A percentile compares a stretch with the other conserved stretches of the same genome.
phyloP scores from a whole-genome alignment of 2,113 vertebrate species.

The Zosterops japonicus region DNA sequence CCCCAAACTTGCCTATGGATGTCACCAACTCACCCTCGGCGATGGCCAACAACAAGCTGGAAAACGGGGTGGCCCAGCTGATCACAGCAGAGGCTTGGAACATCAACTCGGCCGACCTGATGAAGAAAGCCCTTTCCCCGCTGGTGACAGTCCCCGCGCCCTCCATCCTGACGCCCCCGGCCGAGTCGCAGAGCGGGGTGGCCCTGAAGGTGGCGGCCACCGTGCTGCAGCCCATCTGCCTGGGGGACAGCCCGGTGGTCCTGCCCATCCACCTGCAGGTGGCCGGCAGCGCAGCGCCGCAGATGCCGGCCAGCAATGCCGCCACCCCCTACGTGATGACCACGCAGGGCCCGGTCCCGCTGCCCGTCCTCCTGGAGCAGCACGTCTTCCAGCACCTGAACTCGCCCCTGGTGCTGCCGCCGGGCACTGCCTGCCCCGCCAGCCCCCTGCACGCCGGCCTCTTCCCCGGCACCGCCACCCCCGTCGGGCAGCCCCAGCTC shows the following conservation, averaged over 20 bases:
- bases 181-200: conserved; percentile 84
- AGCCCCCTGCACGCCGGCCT: conserved; percentile 81
- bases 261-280: conserved; percentile 94
- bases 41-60: conserved; percentile 81
- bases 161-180: conserved; percentile 79
- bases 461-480: conserved; percentile 77
- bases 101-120: conserved; percentile 79
- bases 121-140: conserved; percentile 83
- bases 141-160: conserved; percentile 79
- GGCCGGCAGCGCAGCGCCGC: conserved; percentile 80
- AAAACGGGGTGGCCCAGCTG: conserved; percentile 80
- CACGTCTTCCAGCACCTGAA: conserved; percentile 94
- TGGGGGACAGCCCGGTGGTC: conserved; percentile 91
- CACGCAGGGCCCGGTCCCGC: conserved; percentile 86
- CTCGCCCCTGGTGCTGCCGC: conserved; percentile 84
- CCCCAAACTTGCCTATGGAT: conserved; percentile 78
- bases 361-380: conserved; percentile 92
- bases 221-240: conserved; percentile 92
- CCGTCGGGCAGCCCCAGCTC: conserved; percentile 80
- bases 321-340: conserved; percentile 90
- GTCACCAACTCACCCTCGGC: conserved; percentile 77
- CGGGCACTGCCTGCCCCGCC: conserved; percentile 74
- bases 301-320: conserved; percentile 79
- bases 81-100: conserved; percentile 84
- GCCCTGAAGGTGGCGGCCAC: conserved; percentile 91